Base-by-base conservation (phyloP, 2,888 invertebrate species). In the Pyrrhosoma nymphula region DNA sequence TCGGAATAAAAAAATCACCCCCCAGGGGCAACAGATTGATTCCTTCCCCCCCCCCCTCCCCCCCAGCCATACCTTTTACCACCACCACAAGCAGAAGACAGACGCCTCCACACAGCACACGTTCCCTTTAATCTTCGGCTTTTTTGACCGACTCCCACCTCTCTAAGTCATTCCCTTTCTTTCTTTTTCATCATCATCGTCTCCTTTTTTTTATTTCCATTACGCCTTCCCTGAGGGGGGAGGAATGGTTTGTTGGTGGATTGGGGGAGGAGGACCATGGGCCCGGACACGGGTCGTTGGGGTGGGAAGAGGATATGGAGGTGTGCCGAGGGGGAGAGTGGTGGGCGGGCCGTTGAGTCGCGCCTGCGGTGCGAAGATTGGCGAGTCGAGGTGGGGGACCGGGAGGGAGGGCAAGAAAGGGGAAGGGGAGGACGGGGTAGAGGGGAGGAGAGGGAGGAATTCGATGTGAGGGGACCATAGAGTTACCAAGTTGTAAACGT, bases 291-390 rank as follows among this genome's bases (percentile, higher is more conserved):
- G 69, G 69, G n/a, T 12, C 23, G 69, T 6, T 69, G 69, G 69
- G 69, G 26, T 23, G 69, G 69, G 69, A 26, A 12, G 69, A 6
- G 26, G 69, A n/a, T 47, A 47, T n/a, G 47, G 8, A 8, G 47
- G 8, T 47, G 47, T 47, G 47, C 47, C 2, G 47, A 47, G 47
- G 47, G 47, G 47, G 8, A 47, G 47, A 47, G 47, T 47, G 26
- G 69, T 69, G 69, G 69, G 69, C 69, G 69, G 69, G n/a, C n/a
- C n/a, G 47, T 23, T 69, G 60, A 56, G 56, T 56, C 56, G 90
- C 90, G 90, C 90, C 90, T 56, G 90, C 56, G 90, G 90, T 90
- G 90, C 56, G 90, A 90, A 90, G 90, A 90, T 90, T 90, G 90
- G 90, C 90, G 90, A 90, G n/a, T 90, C 63, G 91, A 63, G 63